Percentiles rank a stretch among this genome's conserved stretches.
Conservation (phyloP, 1,140 invertebrate genomes). For the Pristionchus pacificus region DNA sequence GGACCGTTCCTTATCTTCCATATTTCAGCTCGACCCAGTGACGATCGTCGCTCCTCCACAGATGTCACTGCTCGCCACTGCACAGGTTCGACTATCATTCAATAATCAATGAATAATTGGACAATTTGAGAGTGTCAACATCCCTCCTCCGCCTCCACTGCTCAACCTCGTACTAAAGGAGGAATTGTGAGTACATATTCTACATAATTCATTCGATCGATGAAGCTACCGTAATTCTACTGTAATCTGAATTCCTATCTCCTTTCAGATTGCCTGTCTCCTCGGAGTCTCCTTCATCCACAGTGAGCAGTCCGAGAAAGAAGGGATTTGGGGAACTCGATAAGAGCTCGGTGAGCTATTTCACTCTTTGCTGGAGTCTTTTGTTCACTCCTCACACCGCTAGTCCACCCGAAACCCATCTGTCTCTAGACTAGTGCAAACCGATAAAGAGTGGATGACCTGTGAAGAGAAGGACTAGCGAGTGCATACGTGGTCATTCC, state of each 20-base stretch:
- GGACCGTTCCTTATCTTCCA: background rate
- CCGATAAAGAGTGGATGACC: too few relatives aligned
- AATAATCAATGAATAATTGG: background rate
- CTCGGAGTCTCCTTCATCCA: background rate
- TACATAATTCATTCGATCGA: too few relatives aligned
- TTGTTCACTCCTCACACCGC: too few relatives aligned
- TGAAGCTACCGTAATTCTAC: too few relatives aligned
- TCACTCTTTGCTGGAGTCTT: too few relatives aligned
- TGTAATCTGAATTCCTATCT: too few relatives aligned
- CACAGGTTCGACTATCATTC: background rate
- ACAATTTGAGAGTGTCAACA: background rate
- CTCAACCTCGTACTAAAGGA: background rate
- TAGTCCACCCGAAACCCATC: too few relatives aligned
- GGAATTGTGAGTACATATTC: background rate
- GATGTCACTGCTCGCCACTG: background rate
- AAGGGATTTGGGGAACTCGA: background rate
- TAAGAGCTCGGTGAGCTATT: background rate
- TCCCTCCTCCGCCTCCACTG: too few relatives aligned
- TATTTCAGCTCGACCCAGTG: background rate
- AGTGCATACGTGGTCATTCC: too few relatives aligned
- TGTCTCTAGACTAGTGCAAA: too few relatives aligned
- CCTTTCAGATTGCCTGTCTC: background rate
- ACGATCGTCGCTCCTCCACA: background rate
- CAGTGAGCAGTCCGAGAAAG: background rate
- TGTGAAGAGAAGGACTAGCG: too few relatives aligned